Evolutionary conservation across 1,140 invertebrate species (phyloP), one percentile per base, ranked within the genome.

Genomic region (Cherax destructor): DNA sequence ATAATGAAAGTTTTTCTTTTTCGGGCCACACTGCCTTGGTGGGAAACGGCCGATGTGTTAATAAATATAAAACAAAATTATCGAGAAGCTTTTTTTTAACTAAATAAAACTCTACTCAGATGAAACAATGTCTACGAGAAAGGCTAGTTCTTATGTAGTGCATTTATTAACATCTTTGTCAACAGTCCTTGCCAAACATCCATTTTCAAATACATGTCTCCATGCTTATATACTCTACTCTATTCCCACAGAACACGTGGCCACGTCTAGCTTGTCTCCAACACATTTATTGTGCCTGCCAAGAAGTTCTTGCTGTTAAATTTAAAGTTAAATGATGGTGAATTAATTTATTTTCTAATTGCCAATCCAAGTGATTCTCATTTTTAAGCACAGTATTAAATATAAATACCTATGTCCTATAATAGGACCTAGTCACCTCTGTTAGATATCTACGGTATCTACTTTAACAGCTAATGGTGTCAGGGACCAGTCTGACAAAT

Each of bases 201-300:
- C 16, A 59, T 10, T 59, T 1, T 16, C 9, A 59, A 16, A 59
- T 59, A 59, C 56, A 69, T 69, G 21, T 69, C 21, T 11, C 18
- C 9, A 24, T 24, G 5, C 69, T 74, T n/a, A 30, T 1, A 74
- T 11, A 74, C n/a, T 21, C 7, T 69, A 56, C 52, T 56, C 9
- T 49, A 7, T 30, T 69, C 24, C 30, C 30, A 47, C 81, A 83
- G 81, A 83, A 83, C 61, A 83, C 81, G 2, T 83, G 81, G 81
- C 81, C 81, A 21, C 81, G 81, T 69, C 30, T 83, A 21, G 56
- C 81, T 7, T 83, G 81, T 69, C 81, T 83, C 6, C 81, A 47
- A 69, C 69, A 83, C 30, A 83, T 69, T 21, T 83, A 83, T n/a
- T 47, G 59, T 41, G 59, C 81, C 13, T 83, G 81, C n/a, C 81